A percentile compares a stretch with the other conserved stretches of the same genome.
Conservation (phyloP, 2,888 invertebrate species). For the Hypena proboscidalis region DNA sequence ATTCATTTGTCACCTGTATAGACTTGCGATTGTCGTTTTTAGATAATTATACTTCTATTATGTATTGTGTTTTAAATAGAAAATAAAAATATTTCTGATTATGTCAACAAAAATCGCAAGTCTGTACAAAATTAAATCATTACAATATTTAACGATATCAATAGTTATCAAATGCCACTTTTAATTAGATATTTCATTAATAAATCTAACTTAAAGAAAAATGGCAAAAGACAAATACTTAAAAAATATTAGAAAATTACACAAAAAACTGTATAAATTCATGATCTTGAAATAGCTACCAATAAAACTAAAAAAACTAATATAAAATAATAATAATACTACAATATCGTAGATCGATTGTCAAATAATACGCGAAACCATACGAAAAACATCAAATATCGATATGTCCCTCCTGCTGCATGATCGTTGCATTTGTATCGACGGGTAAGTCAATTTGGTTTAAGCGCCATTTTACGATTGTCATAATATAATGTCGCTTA, state of each 20-base stretch:
- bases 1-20: slow-evolving; percentile 1
- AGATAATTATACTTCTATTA: no score
- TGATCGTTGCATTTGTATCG: no score
- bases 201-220: slow-evolving; percentile 14
- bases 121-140: slow-evolving; percentile 1
- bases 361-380: slow-evolving; percentile 16
- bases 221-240: slow-evolving; percentile 30
- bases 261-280: slow-evolving; percentile 37
- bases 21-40: slow-evolving; percentile 8
- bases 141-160: slow-evolving; percentile 5
- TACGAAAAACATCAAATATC: slow-evolving; percentile 2
- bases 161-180: slow-evolving; percentile 12
- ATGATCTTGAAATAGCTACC: slow-evolving; percentile 50
- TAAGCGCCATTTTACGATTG: no score
- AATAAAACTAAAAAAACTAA: slow-evolving; percentile 39
- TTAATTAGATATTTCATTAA: slow-evolving; percentile 12
- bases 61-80: not conserved
- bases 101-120: slow-evolving; percentile 6
- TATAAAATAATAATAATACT: slow-evolving; percentile 47
- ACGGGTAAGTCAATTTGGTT: no score
- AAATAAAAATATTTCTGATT: not conserved
- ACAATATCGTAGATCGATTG: slow-evolving; percentile 43
- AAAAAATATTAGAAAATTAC: slow-evolving; percentile 24
- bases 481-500: no score
- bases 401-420: not conserved